Evolutionary conservation across 2,888 invertebrate genomes (phyloP).

Genomic region (Atethmia centrago): DNA sequence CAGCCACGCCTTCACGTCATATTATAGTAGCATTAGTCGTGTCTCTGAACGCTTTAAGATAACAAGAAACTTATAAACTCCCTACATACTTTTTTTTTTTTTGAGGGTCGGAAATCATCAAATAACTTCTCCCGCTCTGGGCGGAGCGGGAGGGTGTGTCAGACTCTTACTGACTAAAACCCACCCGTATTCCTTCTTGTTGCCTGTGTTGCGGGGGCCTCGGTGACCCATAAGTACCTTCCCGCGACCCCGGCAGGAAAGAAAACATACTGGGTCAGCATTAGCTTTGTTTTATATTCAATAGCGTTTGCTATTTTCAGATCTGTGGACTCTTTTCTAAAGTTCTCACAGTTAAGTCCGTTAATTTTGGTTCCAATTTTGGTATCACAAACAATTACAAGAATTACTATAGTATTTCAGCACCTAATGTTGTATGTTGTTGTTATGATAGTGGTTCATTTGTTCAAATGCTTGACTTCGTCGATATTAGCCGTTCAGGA

Average conservation of each 20-base stretch:
- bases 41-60: conserved; percentile 8
- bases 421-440: conserved; percentile 14
- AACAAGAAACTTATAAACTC: conserved; percentile 2
- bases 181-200: too few relatives aligned
- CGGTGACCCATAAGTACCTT: too few relatives aligned
- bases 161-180: too few relatives aligned
- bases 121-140: too few relatives aligned
- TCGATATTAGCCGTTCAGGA: background rate
- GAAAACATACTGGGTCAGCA: conserved; percentile 7
- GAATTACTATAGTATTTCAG: conserved; percentile 9
- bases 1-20: conserved; percentile 25
- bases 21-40: background rate
- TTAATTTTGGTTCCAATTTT: conserved; percentile 5
- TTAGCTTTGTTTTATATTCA: background rate
- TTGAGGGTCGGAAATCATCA: too few relatives aligned
- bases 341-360: background rate
- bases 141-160: too few relatives aligned
- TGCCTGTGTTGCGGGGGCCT: too few relatives aligned
- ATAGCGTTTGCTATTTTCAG: conserved; percentile 14
- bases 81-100: too few relatives aligned
- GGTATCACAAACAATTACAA: background rate
- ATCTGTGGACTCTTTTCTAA: background rate
- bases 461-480: conserved; percentile 13
- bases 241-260: too few relatives aligned
- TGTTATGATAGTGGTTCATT: conserved; percentile 26